Evolutionary conservation across 2,113 vertebrate species (phyloP).

Genomic region (Hypanus sabinus): DNA sequence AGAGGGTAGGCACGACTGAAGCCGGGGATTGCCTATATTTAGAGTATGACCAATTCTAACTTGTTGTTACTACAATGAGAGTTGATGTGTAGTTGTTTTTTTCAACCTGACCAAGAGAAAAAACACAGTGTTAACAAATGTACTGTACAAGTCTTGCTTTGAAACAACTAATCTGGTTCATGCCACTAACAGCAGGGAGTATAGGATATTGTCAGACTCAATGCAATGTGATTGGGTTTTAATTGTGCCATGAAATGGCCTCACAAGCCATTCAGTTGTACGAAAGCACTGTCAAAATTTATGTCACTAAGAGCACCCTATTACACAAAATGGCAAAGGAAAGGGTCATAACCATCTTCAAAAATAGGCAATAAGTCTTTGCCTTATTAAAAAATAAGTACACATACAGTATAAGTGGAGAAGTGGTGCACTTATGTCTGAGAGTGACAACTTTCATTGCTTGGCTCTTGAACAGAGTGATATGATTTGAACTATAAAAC

Average conservation of each 20-base stretch:
- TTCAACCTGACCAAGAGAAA: neutral
- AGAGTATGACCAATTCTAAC: slow-evolving; percentile 6
- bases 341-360: neutral
- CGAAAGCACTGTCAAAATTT: neutral
- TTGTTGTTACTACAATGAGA: neutral
- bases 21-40: neutral
- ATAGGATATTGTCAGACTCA: neutral
- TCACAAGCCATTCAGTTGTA: neutral
- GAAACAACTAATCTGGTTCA: neutral
- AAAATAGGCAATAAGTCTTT: neutral
- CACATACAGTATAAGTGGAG: neutral
- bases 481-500: neutral
- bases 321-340: neutral
- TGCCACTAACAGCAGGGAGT: neutral
- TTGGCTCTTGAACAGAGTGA: neutral
- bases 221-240: neutral
- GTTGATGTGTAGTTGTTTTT: neutral
- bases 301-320: neutral
- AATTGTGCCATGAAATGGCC: neutral
- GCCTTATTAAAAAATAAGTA: neutral
- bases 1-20: neutral
- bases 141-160: neutral
- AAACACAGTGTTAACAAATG: neutral
- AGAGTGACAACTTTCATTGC: neutral
- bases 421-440: neutral